Evolutionary conservation across 2,797 vertebrate genomes (phyloP).

Genomic region (Tokudaia tokunoshimensis): DNA sequence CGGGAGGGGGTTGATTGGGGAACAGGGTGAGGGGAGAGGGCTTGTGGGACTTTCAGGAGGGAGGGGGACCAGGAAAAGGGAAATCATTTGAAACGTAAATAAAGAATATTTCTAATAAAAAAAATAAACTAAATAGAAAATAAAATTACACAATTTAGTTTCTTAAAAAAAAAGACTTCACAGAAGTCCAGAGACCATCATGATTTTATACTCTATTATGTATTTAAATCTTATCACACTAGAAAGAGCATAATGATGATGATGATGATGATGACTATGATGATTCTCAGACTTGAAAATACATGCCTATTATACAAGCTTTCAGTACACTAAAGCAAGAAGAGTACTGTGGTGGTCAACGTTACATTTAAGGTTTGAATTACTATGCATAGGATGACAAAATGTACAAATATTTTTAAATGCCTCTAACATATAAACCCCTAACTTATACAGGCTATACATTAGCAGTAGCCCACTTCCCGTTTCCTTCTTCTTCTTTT

Average conservation of each 20-base stretch:
- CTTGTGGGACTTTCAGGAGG: no score
- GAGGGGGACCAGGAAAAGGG: no score
- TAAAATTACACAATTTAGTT: no score
- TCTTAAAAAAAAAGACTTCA: neutral
- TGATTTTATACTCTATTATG: neutral
- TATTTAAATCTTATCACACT: neutral
- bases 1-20: no score
- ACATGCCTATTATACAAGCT: neutral
- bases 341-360: neutral
- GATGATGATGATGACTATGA: no score
- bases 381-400: neutral
- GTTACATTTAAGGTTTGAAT: neutral
- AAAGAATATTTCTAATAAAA: no score
- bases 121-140: no score
- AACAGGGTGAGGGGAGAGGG: no score
- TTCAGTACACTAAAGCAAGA: neutral
- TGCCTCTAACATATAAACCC: neutral
- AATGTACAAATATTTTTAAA: neutral
- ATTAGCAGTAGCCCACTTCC: neutral
- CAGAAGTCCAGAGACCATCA: no score
- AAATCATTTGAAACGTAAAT: no score
- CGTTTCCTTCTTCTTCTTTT: neutral
- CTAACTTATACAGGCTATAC: neutral
- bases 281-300: neutral
- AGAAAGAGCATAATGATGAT: neutral